phyloP scores from a whole-genome alignment of 2,113 vertebrate genomes.

The Pteruthius melanotis region DNA sequence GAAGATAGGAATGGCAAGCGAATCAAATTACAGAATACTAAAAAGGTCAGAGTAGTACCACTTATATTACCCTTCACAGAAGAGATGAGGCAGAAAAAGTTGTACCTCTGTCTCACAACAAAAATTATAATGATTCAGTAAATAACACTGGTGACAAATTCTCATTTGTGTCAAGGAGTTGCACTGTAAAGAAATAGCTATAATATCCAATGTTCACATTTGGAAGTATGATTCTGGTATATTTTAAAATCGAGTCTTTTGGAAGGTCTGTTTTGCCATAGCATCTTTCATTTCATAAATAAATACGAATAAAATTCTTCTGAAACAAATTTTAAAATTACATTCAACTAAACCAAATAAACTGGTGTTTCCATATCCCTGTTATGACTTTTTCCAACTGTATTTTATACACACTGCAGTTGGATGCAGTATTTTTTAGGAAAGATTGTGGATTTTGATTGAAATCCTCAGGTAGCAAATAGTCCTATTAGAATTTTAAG shows the following conservation, averaged over 20 bases:
- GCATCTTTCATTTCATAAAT: background rate
- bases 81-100: conserved; percentile 50
- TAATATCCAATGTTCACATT: background rate
- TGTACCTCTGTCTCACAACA: conserved; percentile 30
- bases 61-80: conserved; percentile 65
- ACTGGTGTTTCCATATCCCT: background rate
- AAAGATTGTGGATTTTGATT: background rate
- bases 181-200: background rate
- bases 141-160: conserved; percentile 38
- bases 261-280: background rate
- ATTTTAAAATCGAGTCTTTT: background rate
- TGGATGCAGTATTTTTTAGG: background rate
- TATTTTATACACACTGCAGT: background rate
- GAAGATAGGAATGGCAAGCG: conserved; percentile 46
- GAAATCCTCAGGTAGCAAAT: background rate
- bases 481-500: background rate
- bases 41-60: conserved; percentile 72
- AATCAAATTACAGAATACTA: conserved; percentile 74
- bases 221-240: background rate
- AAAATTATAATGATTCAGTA: conserved; percentile 43
- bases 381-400: background rate
- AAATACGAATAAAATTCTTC: background rate
- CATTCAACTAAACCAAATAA: background rate
- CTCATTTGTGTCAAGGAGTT: background rate
- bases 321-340: background rate